Evolutionary conservation across 2,113 vertebrate genomes (phyloP).

Genomic region (Chamaetylas fuelleborni): DNA sequence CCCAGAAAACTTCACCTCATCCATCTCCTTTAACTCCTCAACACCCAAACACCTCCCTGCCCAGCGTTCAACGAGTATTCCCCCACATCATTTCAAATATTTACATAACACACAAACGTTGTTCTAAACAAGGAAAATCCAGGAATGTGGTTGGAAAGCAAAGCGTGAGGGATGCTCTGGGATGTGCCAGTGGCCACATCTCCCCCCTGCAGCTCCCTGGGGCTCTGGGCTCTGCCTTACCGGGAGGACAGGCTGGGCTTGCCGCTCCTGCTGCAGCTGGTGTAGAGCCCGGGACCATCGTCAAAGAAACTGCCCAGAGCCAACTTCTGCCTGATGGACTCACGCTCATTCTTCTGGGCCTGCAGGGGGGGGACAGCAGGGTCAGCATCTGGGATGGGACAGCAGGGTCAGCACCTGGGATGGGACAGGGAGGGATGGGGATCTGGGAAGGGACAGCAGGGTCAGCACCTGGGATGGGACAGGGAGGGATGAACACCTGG

Average conservation of each 20-base stretch:
- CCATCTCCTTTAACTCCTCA: not conserved
- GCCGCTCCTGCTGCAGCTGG: conserved; percentile 96
- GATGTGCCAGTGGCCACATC: not conserved
- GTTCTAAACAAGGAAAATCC: not conserved
- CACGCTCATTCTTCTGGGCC: conserved; percentile 99
- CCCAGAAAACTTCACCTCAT: not conserved
- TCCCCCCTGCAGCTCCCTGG: not conserved
- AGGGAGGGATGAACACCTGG: no score
- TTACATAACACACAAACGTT: rapidly evolving
- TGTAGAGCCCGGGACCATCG: conserved; percentile 96
- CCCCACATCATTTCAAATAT: no score
- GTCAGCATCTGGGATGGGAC: not conserved
- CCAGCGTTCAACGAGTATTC: not conserved
- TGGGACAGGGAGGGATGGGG: no score
- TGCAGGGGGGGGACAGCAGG: conserved; percentile 54
- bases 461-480: no score
- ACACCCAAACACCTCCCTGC: rapidly evolving
- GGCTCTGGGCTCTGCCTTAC: conserved; percentile 62
- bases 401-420: not conserved
- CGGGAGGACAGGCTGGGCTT: conserved; percentile 97
- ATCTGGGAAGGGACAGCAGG: not conserved
- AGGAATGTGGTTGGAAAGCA: rapidly evolving
- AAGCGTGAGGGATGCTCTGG: not conserved
- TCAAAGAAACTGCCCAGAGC: conserved; percentile 98
- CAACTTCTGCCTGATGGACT: conserved; percentile 98